Conservation (phyloP, 2,888 invertebrate species). For the Pseudococcus jackbeardsleyi region DNA sequence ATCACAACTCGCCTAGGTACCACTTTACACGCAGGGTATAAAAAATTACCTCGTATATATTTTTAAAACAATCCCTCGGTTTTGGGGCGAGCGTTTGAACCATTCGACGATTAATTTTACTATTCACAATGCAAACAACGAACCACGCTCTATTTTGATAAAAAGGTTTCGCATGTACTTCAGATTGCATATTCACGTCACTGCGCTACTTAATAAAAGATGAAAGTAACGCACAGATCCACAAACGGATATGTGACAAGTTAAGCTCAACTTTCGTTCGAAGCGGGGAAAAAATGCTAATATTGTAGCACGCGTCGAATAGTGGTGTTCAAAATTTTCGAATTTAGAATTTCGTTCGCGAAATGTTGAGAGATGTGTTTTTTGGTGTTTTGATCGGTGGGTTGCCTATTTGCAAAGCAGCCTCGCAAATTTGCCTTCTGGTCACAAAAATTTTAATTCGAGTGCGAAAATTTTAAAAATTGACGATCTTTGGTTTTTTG, state of each 20-base stretch:
- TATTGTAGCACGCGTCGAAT: conserved; percentile 10
- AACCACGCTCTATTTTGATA: conserved; percentile 21
- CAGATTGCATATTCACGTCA: conserved; percentile 42
- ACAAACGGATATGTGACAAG: conserved; percentile 46
- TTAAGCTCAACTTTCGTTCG: conserved; percentile 43
- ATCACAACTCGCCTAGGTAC: not conserved
- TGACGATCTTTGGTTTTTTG: no score
- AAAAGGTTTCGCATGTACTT: conserved; percentile 46
- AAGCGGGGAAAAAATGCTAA: conserved; percentile 12
- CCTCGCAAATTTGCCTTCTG: no score
- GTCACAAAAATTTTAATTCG: no score
- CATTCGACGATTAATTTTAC: conserved; percentile 35
- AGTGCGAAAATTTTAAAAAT: no score
- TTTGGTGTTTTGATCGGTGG: not conserved
- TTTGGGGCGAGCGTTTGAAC: not conserved
- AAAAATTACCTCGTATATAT: conserved; percentile 20
- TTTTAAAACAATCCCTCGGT: conserved; percentile 34
- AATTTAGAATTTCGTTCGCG: not conserved
- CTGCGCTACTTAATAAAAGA: conserved; percentile 44
- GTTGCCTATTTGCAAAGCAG: not conserved
- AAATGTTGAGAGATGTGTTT: not conserved
- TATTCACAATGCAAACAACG: conserved; percentile 48
- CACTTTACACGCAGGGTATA: not conserved
- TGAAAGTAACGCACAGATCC: conserved; percentile 43
- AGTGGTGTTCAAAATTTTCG: conserved; percentile 29